These are phyloP conservation scores for Onychomys arenicola DNA, from an alignment of 2,797 vertebrate species.

Conservation along the genomic window DNA sequence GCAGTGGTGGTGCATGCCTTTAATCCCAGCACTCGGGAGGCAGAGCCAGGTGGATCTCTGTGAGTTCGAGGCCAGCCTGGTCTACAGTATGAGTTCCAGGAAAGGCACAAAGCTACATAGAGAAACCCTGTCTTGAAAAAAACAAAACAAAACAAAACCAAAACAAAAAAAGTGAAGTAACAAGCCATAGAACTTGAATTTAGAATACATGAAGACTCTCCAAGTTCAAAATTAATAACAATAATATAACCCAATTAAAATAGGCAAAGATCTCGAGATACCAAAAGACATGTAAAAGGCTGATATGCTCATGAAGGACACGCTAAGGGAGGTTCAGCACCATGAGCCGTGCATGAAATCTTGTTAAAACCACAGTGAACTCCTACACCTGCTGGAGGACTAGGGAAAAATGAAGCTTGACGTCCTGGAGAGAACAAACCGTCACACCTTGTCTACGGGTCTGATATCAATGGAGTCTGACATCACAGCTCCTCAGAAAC, in stretches of 20 bases:
- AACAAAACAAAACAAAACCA: no score
- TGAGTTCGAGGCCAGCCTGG: no score
- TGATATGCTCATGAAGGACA: background rate
- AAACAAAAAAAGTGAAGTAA: no score
- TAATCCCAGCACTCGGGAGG: no score
- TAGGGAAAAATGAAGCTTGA: background rate
- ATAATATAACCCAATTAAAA: background rate
- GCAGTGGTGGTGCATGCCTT: no score
- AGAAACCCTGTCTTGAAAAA: no score
- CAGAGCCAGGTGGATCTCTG: no score
- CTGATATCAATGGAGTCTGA: no score
- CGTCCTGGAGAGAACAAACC: background rate
- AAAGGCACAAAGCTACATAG: no score
- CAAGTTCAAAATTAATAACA: background rate
- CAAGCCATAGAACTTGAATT: background rate
- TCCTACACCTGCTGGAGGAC: background rate
- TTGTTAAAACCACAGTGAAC: background rate
- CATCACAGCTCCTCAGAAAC: no score
- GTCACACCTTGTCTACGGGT: background rate
- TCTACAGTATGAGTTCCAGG: no score
- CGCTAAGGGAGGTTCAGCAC: background rate
- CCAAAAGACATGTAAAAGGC: background rate
- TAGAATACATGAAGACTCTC: background rate
- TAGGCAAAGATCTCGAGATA: background rate
- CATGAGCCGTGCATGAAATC: no score